Base-by-base conservation (phyloP, 2,113 vertebrate genomes). In the Pterocles gutturalis region DNA sequence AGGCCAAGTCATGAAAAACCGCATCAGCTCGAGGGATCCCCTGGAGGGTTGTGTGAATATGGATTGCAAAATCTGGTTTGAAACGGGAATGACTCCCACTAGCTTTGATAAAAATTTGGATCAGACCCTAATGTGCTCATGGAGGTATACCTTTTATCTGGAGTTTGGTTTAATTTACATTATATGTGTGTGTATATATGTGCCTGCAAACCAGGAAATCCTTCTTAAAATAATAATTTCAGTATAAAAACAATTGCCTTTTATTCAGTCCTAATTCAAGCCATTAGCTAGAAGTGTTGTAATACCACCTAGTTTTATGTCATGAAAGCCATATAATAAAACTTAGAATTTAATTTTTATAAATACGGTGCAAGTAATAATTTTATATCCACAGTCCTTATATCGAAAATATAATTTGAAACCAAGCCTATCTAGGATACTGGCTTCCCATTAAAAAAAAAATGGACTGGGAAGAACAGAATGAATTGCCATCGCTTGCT, bases 1-100 rank as follows among this genome's bases (percentile, higher is more conserved):
- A 87, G 87, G 83, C 91, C 83, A 91, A 96, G 66, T 91, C 89
- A 94, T 93, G 89, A 87, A 95, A 94, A 97, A 97, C 92, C 36
- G 7, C 94, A 55, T 92, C 92, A 89, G 76, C 91, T 81, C 24
- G 61, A 84, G 77, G 81, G 90, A 95, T 92, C 86, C 94, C 88
- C 92, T 49, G 41, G 89, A 94, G 96, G 86, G 81, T 75, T 33
- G 17, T 91, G 92, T 89, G 95, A 96, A 90, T 75, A 94, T 79
- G 89, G 90, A 89, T 92, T 93, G 91, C 83, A 95, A 95, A 96
- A 92, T 85, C 89, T 84, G 61, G 57, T 87, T 87, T 79, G 77
- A 94, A 97, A 95, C 4, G 73, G 75, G 87, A 97, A 93, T 94
- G 87, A 43, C 2, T 13, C 73, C 77, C 78, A 79, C 49, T 75